A percentile compares a stretch with the other conserved stretches of the same genome.
phyloP scores from a whole-genome alignment of 2,888 invertebrate species.

The Cheilosia soror region DNA sequence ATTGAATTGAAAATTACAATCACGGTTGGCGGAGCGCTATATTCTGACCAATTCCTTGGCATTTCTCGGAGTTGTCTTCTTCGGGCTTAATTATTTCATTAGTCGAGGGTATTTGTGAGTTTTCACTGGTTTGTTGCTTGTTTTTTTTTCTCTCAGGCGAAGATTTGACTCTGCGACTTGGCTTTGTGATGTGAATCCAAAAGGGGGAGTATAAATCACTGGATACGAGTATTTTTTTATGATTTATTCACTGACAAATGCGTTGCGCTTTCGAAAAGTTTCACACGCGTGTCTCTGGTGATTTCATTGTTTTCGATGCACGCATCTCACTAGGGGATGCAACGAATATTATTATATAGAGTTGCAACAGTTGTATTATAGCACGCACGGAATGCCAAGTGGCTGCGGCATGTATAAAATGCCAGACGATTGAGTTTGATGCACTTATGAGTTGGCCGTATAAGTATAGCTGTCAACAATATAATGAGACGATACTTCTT shows the following conservation, averaged over 20 bases:
- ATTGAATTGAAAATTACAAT: constrained; percentile 70
- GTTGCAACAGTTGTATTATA: constrained; percentile 39
- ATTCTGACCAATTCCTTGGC: constrained; percentile 63
- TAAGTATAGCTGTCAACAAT: no score
- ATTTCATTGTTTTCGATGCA: constrained; percentile 67
- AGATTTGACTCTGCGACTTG: constrained; percentile 18
- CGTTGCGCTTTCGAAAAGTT: constrained; percentile 70
- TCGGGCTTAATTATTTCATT: constrained; percentile 71
- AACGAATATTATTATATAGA: constrained; percentile 7
- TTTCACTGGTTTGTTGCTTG: constrained; percentile 38
- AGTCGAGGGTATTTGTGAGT: constrained; percentile 49
- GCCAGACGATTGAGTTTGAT: constrained; percentile 17
- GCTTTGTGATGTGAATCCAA: constrained; percentile 47
- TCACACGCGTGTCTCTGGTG: constrained; percentile 68
- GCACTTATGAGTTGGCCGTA: constrained; percentile 10
- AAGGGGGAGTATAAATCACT: constrained; percentile 48
- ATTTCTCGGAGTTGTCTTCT: constrained; percentile 48
- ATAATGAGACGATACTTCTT: no score
- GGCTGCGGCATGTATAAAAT: constrained; percentile 14
- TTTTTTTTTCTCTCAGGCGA: constrained; percentile 41
- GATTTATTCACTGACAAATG: constrained; percentile 74
- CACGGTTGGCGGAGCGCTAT: constrained; percentile 69
- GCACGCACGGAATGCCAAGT: constrained; percentile 32
- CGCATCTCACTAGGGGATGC: constrained; percentile 51
- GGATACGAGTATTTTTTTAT: constrained; percentile 32